phyloP scores from a whole-genome alignment of 1,140 invertebrate species.

The Tetranychus urticae region DNA sequence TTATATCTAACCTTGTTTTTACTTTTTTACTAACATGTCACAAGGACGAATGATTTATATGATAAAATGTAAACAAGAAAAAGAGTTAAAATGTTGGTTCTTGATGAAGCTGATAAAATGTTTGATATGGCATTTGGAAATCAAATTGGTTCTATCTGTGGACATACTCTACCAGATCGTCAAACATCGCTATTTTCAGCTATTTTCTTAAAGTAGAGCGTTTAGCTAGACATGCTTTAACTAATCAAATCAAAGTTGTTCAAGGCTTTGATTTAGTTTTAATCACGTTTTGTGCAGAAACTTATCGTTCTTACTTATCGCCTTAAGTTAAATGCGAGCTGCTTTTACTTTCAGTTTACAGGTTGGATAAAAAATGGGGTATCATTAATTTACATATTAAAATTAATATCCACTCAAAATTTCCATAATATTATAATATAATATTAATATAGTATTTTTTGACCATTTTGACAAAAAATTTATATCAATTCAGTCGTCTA shows the following conservation, averaged over 20 bases:
- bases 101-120: constrained; percentile 98
- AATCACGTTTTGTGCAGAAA: too few relatives aligned
- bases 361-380: too few relatives aligned
- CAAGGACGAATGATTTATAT: constrained; percentile 89
- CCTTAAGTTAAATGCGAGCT: too few relatives aligned
- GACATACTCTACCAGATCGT: constrained; percentile 80
- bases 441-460: too few relatives aligned
- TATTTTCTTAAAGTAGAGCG: constrained; percentile 80
- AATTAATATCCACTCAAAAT: too few relatives aligned
- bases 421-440: too few relatives aligned
- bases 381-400: too few relatives aligned
- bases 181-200: constrained; percentile 90
- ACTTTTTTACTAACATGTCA: constrained; percentile 2
- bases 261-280: constrained; percentile 29
- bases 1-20: neutral
- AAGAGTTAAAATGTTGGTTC: constrained; percentile 81
- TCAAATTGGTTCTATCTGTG: constrained; percentile 87
- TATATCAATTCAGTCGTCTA: too few relatives aligned
- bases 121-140: constrained; percentile 96
- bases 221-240: constrained; percentile 73
- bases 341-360: too few relatives aligned
- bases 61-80: constrained; percentile 71
- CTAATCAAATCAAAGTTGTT: constrained; percentile 77
- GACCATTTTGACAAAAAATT: too few relatives aligned
- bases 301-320: too few relatives aligned